Conservation (phyloP, 2,797 vertebrate genomes). For the Sebastes hubbsi region DNA sequence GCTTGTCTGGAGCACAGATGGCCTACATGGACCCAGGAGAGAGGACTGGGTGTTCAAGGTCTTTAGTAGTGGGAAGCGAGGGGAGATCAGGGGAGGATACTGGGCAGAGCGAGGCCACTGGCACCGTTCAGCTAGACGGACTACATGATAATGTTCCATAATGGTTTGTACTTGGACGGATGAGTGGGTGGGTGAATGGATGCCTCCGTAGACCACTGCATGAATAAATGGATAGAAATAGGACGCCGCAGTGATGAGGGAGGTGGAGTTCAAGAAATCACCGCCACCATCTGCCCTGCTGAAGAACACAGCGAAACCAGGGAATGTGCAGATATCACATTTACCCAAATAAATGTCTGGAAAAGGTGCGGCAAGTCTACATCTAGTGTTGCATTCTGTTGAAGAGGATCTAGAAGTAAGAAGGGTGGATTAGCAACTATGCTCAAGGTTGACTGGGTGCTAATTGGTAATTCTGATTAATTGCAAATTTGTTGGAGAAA, state of each 20-base stretch:
- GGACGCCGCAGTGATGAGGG: not conserved
- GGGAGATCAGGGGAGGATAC: constrained; percentile 36
- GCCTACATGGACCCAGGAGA: constrained; percentile 39
- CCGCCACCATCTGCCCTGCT: not conserved
- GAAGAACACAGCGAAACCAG: not conserved
- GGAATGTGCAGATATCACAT: not conserved
- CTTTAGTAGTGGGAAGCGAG: constrained; percentile 36
- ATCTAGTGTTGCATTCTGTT: not conserved
- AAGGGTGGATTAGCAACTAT: not conserved
- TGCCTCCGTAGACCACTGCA: not conserved
- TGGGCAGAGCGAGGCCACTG: constrained; percentile 38
- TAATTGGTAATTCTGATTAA: constrained; percentile 35
- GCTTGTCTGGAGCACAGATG: constrained; percentile 58
- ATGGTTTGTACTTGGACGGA: constrained; percentile 42
- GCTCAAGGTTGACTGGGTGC: not conserved
- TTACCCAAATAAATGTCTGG: not conserved
- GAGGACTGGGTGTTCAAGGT: constrained; percentile 44
- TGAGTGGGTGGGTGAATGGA: not conserved
- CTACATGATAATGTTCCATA: constrained; percentile 46
- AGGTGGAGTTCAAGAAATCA: constrained; percentile 4
- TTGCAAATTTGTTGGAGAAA: constrained; percentile 20
- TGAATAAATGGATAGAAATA: constrained; percentile 13
- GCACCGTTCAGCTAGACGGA: constrained; percentile 22
- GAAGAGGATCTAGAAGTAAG: not conserved
- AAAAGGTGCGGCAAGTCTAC: not conserved